Evolutionary conservation across 1,140 invertebrate species (phyloP).

Genomic region (Drosophila repleta): DNA sequence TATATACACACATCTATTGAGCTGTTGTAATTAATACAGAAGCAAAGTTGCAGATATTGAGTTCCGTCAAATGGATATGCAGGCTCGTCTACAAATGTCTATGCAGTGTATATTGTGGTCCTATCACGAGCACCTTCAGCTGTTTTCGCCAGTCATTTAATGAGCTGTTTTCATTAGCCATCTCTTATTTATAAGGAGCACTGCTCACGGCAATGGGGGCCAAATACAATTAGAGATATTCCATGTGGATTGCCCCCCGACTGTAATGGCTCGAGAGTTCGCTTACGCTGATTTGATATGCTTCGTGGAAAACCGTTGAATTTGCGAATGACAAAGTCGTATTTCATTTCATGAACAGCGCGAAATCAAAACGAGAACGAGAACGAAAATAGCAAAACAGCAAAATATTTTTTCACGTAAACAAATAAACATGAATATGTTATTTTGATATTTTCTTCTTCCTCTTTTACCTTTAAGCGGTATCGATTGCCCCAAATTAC

Average conservation of each 20-base stretch:
- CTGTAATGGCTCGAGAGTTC: conserved; percentile 12
- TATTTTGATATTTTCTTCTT: conserved; percentile 6
- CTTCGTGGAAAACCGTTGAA: conserved; percentile 68
- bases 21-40: conserved; percentile 45
- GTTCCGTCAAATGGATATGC: conserved; percentile 15
- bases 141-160: conserved; percentile 69
- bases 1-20: background rate
- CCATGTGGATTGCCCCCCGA: conserved; percentile 6
- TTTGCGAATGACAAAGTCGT: conserved; percentile 47
- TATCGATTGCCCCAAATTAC: no score
- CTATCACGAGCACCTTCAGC: conserved; percentile 37
- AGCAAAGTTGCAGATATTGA: background rate
- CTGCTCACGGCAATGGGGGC: background rate
- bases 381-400: background rate
- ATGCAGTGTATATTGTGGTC: conserved; percentile 4
- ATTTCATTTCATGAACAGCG: conserved; percentile 26
- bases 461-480: no score
- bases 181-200: conserved; percentile 35
- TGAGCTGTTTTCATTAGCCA: conserved; percentile 56
- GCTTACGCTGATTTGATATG: conserved; percentile 46
- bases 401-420: conserved; percentile 30
- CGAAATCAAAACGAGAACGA: conserved; percentile 41
- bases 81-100: background rate
- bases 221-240: conserved; percentile 41
- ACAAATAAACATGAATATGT: conserved; percentile 30